Conservation (phyloP, 2,888 invertebrate genomes). For the Troides oblongomaculatus region DNA sequence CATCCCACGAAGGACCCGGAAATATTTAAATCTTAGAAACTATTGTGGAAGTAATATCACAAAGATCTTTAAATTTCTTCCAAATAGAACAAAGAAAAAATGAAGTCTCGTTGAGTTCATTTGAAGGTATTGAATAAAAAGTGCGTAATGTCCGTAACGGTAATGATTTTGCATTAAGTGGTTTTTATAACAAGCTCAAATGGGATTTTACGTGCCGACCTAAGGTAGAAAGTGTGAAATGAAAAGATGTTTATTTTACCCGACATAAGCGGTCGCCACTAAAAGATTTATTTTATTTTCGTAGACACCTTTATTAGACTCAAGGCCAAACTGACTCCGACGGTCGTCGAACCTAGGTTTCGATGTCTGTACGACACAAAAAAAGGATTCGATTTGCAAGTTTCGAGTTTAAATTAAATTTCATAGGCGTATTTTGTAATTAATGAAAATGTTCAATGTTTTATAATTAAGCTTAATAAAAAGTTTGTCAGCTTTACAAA, state of each 20-base stretch:
- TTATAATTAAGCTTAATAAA: background rate
- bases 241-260: slow-evolving; percentile 15
- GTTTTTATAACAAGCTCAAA: slow-evolving; percentile 38
- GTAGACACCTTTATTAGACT: slow-evolving; percentile 45
- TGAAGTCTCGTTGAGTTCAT: background rate
- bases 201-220: slow-evolving; percentile 38
- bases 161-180: slow-evolving; percentile 3
- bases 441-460: too few relatives aligned
- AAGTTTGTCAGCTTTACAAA: background rate
- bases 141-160: background rate
- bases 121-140: slow-evolving; percentile 1
- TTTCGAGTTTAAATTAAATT: slow-evolving; percentile 35
- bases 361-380: slow-evolving; percentile 51
- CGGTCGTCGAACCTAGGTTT: slow-evolving; percentile 60
- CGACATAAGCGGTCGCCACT: slow-evolving; percentile 7
- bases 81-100: background rate
- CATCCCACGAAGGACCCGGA: background rate
- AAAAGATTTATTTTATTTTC: slow-evolving; percentile 34
- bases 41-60: background rate
- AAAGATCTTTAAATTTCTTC: background rate
- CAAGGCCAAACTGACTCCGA: slow-evolving; percentile 64
- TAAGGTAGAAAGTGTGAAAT: slow-evolving; percentile 31
- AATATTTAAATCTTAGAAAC: background rate
- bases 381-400: slow-evolving; percentile 46
- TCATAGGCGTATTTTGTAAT: slow-evolving; percentile 13